Conservation (phyloP, 2,113 vertebrate genomes). For the Laticauda colubrina region DNA sequence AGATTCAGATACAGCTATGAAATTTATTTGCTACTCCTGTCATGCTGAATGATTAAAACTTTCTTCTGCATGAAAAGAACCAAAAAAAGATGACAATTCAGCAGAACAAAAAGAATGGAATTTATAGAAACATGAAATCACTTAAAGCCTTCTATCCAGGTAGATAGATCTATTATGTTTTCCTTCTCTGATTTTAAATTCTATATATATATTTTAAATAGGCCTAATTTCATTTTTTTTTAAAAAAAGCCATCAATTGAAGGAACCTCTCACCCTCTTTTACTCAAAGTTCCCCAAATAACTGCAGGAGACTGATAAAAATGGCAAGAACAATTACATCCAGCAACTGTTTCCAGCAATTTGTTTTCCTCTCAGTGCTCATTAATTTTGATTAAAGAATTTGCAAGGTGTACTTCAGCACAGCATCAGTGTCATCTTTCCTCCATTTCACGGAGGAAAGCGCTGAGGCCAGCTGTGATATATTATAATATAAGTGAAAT, state of each 20-base stretch:
- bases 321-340: neutral
- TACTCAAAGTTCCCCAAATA: neutral
- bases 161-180: neutral
- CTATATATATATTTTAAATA: neutral
- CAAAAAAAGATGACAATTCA: neutral
- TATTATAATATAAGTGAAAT: neutral
- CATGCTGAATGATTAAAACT: neutral
- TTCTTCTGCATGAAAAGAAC: neutral
- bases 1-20: neutral
- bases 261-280: neutral
- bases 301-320: neutral
- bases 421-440: neutral
- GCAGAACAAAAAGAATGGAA: neutral
- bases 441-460: neutral
- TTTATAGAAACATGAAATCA: neutral
- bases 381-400: neutral
- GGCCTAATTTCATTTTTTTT: neutral
- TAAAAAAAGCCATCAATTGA: neutral
- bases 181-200: neutral
- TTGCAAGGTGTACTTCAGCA: neutral
- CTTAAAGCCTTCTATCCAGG: neutral
- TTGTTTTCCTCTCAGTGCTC: neutral
- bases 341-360: neutral
- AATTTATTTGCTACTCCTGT: neutral
- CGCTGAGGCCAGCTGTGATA: neutral